Conservation (phyloP, 2,797 vertebrate species). For the Rhincodon typus region DNA sequence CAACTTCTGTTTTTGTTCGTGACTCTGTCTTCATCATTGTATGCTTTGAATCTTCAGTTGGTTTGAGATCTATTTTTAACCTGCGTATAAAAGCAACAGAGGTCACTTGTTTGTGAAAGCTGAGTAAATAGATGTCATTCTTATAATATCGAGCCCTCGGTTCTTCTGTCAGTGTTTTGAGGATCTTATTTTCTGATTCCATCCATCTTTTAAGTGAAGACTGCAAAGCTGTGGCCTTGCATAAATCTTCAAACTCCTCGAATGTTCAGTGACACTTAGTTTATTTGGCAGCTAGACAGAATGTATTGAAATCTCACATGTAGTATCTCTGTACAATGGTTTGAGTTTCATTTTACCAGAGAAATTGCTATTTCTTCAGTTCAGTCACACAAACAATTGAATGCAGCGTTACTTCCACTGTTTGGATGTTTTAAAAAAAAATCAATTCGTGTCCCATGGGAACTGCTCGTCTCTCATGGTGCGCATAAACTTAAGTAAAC, state of each 20-base stretch:
- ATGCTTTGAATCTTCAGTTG: neutral
- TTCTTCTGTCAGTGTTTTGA: neutral
- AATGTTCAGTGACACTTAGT: neutral
- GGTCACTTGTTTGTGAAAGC: neutral
- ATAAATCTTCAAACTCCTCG: slow-evolving; percentile 18
- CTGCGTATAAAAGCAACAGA: neutral
- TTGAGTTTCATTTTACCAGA: slow-evolving; percentile 12
- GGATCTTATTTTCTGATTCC: neutral
- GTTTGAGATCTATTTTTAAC: neutral
- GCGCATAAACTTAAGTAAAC: neutral
- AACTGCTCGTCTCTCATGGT: neutral
- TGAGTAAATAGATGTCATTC: neutral
- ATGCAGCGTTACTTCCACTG: neutral
- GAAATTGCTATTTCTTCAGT: slow-evolving; percentile 27
- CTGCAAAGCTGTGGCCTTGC: neutral
- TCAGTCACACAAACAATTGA: slow-evolving; percentile 19
- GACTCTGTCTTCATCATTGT: neutral
- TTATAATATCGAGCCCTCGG: neutral
- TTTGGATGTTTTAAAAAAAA: slow-evolving; percentile 20
- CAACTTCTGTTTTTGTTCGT: too few relatives aligned
- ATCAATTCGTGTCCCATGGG: neutral
- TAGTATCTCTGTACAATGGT: neutral
- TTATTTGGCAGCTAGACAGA: slow-evolving; percentile 8
- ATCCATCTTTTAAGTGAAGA: neutral
- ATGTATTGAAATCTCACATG: slow-evolving; percentile 20